These are phyloP conservation scores for Phoenoteleia sp. DNA, from an alignment of 2,888 invertebrate genomes.

Conservation along the genomic window DNA sequence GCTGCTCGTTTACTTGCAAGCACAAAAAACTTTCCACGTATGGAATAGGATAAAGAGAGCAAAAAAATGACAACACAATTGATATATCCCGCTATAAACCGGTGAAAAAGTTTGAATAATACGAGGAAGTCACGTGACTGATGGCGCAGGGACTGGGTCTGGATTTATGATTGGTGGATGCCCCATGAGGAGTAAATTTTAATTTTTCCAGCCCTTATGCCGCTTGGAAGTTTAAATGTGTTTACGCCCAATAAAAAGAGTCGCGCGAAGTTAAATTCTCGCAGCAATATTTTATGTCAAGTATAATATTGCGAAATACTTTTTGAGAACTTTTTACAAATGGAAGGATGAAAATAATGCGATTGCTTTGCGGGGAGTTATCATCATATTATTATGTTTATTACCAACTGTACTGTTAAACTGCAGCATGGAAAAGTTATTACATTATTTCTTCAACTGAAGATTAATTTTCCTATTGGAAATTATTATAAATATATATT, in stretches of 20 bases:
- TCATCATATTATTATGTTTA: too few relatives aligned
- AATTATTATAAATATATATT: too few relatives aligned
- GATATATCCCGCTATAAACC: conserved; percentile 61
- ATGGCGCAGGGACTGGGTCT: conserved; percentile 21
- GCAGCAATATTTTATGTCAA: conserved; percentile 52
- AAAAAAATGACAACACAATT: conserved; percentile 54
- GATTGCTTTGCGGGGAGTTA: not conserved
- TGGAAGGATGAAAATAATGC: not conserved
- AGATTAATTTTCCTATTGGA: too few relatives aligned
- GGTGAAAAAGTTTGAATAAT: conserved; percentile 64
- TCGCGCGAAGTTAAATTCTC: conserved; percentile 50
- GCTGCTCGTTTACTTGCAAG: conserved; percentile 44
- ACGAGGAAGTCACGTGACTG: conserved; percentile 61
- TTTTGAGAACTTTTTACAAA: conserved; percentile 22
- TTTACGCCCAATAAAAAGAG: conserved; percentile 57
- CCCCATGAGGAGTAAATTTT: conserved; percentile 56
- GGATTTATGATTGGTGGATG: conserved; percentile 54
- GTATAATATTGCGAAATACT: conserved; percentile 37
- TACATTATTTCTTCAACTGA: too few relatives aligned
- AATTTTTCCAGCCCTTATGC: conserved; percentile 43
- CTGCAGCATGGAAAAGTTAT: too few relatives aligned
- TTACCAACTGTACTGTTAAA: too few relatives aligned
- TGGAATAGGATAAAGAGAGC: conserved; percentile 38
- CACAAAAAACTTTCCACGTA: conserved; percentile 38
- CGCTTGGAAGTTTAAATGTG: conserved; percentile 54